Conservation (phyloP, 2,113 vertebrate species). For the Lipotes vexillifer region DNA sequence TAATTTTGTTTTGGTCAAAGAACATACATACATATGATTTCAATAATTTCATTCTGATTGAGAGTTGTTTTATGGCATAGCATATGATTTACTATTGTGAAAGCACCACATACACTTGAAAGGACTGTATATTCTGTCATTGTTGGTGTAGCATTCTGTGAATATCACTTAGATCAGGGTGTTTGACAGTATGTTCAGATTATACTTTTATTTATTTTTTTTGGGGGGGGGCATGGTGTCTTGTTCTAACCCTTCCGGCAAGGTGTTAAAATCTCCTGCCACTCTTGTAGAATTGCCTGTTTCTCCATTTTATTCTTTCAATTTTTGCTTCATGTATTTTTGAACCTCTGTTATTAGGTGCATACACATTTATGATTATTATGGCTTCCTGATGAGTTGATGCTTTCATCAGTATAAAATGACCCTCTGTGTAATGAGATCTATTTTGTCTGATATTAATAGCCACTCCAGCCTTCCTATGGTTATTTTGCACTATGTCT, state of each 20-base stretch:
- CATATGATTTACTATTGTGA: not conserved
- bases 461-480: not conserved
- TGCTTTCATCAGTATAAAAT: not conserved
- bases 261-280: not conserved
- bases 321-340: not conserved
- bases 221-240: not conserved
- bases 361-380: not conserved
- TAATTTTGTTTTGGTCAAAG: not conserved
- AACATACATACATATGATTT: too few relatives aligned
- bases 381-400: not conserved
- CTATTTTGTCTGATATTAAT: not conserved
- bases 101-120: not conserved
- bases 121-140: not conserved
- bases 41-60: not conserved
- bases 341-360: not conserved
- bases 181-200: not conserved
- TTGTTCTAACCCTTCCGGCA: not conserved
- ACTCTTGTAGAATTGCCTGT: not conserved
- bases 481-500: not conserved
- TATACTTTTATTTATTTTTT: not conserved
- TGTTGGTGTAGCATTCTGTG: not conserved
- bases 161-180: not conserved
- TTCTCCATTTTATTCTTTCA: not conserved
- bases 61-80: not conserved
- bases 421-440: not conserved